A percentile compares a stretch with the other conserved stretches of the same genome.
Conservation (phyloP, 2,113 vertebrate genomes). For the Hirundichthys speculiger region DNA sequence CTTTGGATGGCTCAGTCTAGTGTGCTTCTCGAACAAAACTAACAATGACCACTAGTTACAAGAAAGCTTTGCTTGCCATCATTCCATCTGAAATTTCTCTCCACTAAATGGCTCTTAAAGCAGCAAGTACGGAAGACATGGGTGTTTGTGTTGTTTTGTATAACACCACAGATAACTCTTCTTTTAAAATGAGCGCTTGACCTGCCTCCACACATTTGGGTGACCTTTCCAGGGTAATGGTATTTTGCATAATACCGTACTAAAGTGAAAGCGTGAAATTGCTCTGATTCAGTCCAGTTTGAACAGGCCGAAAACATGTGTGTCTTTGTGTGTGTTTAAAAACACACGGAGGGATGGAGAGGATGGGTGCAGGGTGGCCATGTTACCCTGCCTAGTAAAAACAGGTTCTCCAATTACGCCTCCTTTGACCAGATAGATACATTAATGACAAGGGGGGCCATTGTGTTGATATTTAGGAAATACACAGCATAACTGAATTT, state of each 20-base stretch:
- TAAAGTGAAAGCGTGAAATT: slow-evolving; percentile 79
- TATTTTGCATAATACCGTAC: slow-evolving; percentile 80
- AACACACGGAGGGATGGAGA: slow-evolving; percentile 1
- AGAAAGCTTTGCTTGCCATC: slow-evolving; percentile 52
- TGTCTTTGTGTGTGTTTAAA: neutral
- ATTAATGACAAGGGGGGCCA: neutral
- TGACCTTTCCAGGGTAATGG: slow-evolving; percentile 77
- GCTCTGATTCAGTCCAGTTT: slow-evolving; percentile 64
- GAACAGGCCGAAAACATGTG: slow-evolving; percentile 39
- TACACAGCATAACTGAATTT: no score
- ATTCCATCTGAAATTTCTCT: slow-evolving; percentile 18
- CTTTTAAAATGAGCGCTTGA: slow-evolving; percentile 67
- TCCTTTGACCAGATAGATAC: slow-evolving; percentile 11
- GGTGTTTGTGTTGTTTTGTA: slow-evolving; percentile 55
- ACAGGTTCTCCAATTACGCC: slow-evolving; percentile 28
- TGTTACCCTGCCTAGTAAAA: slow-evolving; percentile 18
- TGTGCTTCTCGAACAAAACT: slow-evolving; percentile 57
- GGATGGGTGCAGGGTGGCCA: slow-evolving; percentile 12
- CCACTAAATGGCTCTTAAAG: slow-evolving; percentile 49
- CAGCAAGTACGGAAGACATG: slow-evolving; percentile 29
- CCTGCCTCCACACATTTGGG: slow-evolving; percentile 64
- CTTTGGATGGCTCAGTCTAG: slow-evolving; percentile 46
- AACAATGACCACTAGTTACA: slow-evolving; percentile 61
- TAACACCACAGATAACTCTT: slow-evolving; percentile 52
- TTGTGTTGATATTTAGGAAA: slow-evolving; percentile 9